phyloP scores from a whole-genome alignment of 2,113 vertebrate species.

The Pyrgilauda ruficollis region DNA sequence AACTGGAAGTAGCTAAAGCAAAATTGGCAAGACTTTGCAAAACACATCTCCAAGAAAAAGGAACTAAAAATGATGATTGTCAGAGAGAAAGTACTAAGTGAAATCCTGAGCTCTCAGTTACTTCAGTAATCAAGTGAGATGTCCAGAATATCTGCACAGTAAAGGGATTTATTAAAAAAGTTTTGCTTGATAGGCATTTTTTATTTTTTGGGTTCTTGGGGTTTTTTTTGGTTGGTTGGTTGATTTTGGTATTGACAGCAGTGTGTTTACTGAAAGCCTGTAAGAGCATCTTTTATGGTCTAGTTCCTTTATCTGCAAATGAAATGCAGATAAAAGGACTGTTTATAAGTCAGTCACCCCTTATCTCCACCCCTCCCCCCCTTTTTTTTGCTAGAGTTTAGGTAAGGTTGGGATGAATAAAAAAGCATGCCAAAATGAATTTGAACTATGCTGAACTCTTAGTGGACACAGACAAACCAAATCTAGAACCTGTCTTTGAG shows the following conservation, averaged over 20 bases:
- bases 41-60: background rate
- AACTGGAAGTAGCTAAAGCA: background rate
- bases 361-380: background rate
- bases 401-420: background rate
- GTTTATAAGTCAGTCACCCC: background rate
- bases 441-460: background rate
- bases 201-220: background rate
- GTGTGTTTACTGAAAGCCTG: background rate
- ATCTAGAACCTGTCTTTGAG: background rate
- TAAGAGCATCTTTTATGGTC: background rate
- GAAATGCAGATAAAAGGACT: background rate
- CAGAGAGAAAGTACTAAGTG: background rate
- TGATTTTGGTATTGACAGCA: background rate
- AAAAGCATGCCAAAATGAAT: background rate
- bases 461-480: background rate
- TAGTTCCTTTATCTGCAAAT: background rate
- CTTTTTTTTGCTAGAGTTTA: background rate
- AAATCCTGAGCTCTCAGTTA: background rate
- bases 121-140: background rate
- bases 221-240: background rate
- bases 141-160: background rate
- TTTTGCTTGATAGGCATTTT: background rate
- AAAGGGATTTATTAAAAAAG: background rate
- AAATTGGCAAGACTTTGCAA: background rate
- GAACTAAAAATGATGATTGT: background rate